Evolutionary conservation across 2,797 vertebrate genomes (phyloP), one percentile per base, ranked within the genome.

Genomic region (Danio kyathit): DNA sequence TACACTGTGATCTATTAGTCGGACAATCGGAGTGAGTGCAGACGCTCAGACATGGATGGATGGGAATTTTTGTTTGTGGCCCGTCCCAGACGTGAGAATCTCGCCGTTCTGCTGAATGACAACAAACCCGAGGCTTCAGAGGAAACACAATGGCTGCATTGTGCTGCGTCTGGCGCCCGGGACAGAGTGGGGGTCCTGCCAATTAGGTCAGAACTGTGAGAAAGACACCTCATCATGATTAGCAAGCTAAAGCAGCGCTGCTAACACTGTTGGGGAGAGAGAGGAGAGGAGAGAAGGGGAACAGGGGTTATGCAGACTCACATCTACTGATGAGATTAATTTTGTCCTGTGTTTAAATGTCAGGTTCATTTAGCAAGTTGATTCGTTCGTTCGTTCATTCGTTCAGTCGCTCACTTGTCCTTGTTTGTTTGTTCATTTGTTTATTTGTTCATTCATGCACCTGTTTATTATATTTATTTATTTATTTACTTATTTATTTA

Each of bases 181-280:
- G 61, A 78, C 67, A 70, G 83, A 57, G 66, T 52, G 66, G 64
- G 69, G 81, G 72, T 76, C 75, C 60, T 82, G 85, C 87, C 88
- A 91, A 89, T 89, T 89, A 89, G 88, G 89, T 86, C 86, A 86
- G 69, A 80, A 17, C 82, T 85, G 81, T 59, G 75, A 87, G 77
- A 79, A 84, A 84, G 80, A 82, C 79, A 60, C 86, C 74, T 64
- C 74, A 76, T 83, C 75, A 75, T 77, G 76, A 85, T 85, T 82
- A 88, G 73, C 76, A 72, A 79, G 64, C 76, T 67, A 59, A 63
- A 81, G 46, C 73, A 70, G 49, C 17, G 72, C 46, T 66, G 74
- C 73, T 41, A 44, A 67, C 56, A 40, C 21, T 43, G 60, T 17
- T 10, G 10, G 11, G 12, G 46, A 43, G 44, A 11, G 29, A 66